Evolutionary conservation across 1,140 invertebrate species (phyloP).

Genomic region (Ctenoplectra terminalis): DNA sequence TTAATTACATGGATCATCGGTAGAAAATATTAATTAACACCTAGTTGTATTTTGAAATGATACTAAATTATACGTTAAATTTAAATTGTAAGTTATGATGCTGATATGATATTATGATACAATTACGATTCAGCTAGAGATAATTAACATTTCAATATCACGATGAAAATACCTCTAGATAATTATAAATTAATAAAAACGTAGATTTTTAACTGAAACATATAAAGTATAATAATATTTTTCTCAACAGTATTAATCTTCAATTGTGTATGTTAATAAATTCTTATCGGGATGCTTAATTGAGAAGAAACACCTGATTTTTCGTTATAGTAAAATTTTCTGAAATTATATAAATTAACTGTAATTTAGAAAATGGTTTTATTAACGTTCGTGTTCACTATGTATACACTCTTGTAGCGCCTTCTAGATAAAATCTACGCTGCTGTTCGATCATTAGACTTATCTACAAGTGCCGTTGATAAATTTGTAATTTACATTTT

Average conservation of each 20-base stretch:
- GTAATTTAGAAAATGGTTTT: not conserved
- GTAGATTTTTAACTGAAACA: no score
- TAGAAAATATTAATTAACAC: no score
- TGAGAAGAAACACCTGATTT: not conserved
- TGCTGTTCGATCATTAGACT: not conserved
- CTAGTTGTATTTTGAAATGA: no score
- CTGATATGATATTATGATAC: no score
- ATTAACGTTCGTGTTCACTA: not conserved
- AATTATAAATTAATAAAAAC: no score
- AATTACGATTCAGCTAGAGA: no score
- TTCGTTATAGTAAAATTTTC: not conserved
- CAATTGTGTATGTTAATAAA: not conserved
- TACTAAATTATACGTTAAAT: no score
- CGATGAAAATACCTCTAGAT: no score
- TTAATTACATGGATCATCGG: no score
- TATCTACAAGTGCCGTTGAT: not conserved
- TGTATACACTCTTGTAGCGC: not conserved
- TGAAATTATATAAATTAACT: not conserved
- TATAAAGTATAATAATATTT: no score
- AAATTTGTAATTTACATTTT: slow-evolving; percentile 10
- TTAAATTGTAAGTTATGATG: no score
- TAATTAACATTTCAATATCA: no score
- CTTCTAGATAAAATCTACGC: not conserved
- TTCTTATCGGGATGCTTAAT: not conserved
- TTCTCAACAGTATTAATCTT: not conserved